Conservation (phyloP, 2,797 vertebrate genomes). For the Peromyscus attwateri region DNA sequence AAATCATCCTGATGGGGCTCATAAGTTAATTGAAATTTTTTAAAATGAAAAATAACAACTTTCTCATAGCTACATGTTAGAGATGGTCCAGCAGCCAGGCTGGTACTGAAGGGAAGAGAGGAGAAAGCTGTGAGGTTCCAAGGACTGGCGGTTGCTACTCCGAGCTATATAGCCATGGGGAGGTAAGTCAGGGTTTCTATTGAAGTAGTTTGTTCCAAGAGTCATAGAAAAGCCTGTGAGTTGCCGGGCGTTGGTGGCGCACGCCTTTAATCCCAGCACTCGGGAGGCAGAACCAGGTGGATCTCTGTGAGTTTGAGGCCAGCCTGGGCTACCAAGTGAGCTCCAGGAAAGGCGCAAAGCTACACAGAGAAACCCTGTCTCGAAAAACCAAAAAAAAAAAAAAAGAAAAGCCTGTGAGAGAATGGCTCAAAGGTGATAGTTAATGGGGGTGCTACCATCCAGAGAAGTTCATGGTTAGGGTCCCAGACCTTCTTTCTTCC, state of each 20-base stretch:
- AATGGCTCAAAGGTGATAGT: neutral
- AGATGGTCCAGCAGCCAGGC: neutral
- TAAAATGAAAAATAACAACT: neutral
- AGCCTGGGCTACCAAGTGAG: too few relatives aligned
- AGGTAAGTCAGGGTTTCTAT: too few relatives aligned
- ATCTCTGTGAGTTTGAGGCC: too few relatives aligned
- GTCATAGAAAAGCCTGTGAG: neutral
- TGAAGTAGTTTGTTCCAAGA: neutral
- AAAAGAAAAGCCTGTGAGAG: too few relatives aligned
- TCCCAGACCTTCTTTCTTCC: neutral
- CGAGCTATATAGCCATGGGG: rapidly evolving
- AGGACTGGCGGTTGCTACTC: neutral
- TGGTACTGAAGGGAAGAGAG: rapidly evolving
- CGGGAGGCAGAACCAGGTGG: too few relatives aligned
- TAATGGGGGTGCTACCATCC: neutral
- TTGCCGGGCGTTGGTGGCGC: too few relatives aligned
- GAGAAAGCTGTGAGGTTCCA: neutral
- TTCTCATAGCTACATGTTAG: neutral
- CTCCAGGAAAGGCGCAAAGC: too few relatives aligned
- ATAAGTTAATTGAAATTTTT: neutral
- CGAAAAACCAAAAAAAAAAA: too few relatives aligned
- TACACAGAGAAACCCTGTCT: too few relatives aligned
- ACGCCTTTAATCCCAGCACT: too few relatives aligned
- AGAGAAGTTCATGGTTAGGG: neutral
- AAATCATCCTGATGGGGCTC: neutral